Conservation (phyloP, 2,888 invertebrate genomes). For the Amiota minor region DNA sequence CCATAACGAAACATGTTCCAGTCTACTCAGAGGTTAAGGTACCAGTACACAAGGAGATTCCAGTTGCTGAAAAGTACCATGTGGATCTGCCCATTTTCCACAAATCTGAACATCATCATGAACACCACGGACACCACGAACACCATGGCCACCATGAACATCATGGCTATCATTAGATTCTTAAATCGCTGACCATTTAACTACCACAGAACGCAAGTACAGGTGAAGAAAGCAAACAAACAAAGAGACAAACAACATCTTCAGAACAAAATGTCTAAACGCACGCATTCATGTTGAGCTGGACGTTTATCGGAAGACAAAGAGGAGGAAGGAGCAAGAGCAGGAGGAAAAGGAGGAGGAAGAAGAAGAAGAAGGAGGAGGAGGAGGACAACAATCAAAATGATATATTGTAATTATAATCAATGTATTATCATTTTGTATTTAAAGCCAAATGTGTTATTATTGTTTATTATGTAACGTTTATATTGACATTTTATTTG, state of each 20-base stretch:
- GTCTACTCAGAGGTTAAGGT: constrained; percentile 80
- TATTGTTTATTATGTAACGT: constrained; percentile 57
- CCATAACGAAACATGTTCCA: constrained; percentile 85
- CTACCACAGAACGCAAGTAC: constrained; percentile 70
- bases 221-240: constrained; percentile 55
- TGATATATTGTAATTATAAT: constrained; percentile 50
- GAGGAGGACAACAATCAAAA: constrained; percentile 61
- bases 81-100: constrained; percentile 76
- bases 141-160: constrained; percentile 48
- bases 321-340: constrained; percentile 46
- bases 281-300: constrained; percentile 71
- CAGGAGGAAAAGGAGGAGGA: constrained; percentile 41
- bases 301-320: constrained; percentile 55
- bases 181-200: constrained; percentile 24
- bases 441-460: constrained; percentile 74
- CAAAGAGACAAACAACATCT: constrained; percentile 38
- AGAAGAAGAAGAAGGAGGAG: constrained; percentile 34
- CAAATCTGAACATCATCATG: constrained; percentile 70
- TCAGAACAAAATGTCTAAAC: constrained; percentile 52
- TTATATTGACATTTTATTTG: constrained; percentile 56
- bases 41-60: constrained; percentile 84
- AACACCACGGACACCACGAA: constrained; percentile 55
- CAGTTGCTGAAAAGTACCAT: constrained; percentile 79
- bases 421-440: constrained; percentile 49
- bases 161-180: constrained; percentile 36